Base-by-base conservation (phyloP, 2,113 vertebrate species). In the Notarius lentiginosus region DNA sequence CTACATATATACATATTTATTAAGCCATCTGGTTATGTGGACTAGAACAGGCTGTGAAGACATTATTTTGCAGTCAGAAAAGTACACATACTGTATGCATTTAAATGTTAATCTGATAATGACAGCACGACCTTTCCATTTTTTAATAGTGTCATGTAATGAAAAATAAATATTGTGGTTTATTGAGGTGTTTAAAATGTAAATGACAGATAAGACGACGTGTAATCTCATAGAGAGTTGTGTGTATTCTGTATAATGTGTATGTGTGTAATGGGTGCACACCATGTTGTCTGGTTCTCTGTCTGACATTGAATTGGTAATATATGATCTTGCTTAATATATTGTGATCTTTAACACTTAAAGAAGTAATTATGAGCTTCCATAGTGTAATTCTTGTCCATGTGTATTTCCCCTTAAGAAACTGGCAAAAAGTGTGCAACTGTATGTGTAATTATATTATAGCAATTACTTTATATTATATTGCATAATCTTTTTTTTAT, bases 221-320 rank as follows among this genome's bases (percentile, higher is more conserved):
- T 68, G 15, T 73, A 72, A 58, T 84, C 75, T 84, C 76, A 75
- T 41, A 61, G 34, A 68, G 60, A 87, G 70, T 79, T 73, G 56
- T 82, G 85, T 76, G 66, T 87, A 79, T 79, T 87, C 66, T 84
- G 85, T 82, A 84, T 89, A 5, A 0, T 56, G 7, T 72, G 76
- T 22, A 58, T 66, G 47, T 77, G 47, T 41, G 76, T 82, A 30
- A 47, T 70, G 20, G 34, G 49, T 61, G 27, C 49, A 22, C 12
- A 81, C 2, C n/a, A 49, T 80, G 58, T 84, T 79, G 51, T 24
- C 47, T 84, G 61, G 22, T 87, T 68, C 41, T 55, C 34, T 58
- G 9, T 24, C 22, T 80, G 63, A 80, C 65, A 18, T 27, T 22
- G 5, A 22, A 76, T 60, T 0, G 22, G 12, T 70, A 7, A 27